A percentile compares a stretch with the other conserved stretches of the same genome.
phyloP scores from a whole-genome alignment of 2,797 vertebrate genomes.

The Spea hammondii region DNA sequence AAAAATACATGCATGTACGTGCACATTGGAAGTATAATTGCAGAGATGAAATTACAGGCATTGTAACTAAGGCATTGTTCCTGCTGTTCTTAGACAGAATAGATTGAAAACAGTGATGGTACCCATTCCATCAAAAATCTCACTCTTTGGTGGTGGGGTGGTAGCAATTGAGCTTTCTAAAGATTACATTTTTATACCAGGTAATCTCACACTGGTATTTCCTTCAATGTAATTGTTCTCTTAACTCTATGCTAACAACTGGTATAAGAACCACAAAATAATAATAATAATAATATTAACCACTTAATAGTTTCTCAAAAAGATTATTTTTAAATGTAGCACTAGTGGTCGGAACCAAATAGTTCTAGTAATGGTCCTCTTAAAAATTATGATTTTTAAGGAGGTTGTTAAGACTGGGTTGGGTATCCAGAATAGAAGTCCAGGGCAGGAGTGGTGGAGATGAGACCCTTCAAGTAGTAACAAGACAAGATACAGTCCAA shows the following conservation, averaged over 20 bases:
- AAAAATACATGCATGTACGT: constrained; percentile 65
- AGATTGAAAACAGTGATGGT: constrained; percentile 67
- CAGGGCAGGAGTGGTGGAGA: no score
- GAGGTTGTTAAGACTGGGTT: no score
- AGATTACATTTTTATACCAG: constrained; percentile 15
- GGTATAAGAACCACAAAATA: background rate
- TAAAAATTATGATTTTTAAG: no score
- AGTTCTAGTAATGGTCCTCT: no score
- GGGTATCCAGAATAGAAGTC: no score
- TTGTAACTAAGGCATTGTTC: constrained; percentile 69
- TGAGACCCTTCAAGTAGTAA: no score
- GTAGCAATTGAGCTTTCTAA: constrained; percentile 14
- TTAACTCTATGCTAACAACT: constrained; percentile 9
- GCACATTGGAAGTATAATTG: constrained; percentile 75
- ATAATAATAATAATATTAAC: background rate
- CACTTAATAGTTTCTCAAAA: no score
- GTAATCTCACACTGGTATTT: constrained; percentile 8
- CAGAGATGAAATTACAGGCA: constrained; percentile 72
- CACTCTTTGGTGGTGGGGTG: background rate
- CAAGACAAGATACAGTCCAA: no score
- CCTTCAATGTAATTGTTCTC: background rate
- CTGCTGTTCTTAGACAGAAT: constrained; percentile 65
- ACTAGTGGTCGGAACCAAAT: no score
- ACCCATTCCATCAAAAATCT: constrained; percentile 9
- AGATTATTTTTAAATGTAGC: no score